Evolutionary conservation across 1,140 invertebrate genomes (phyloP), one percentile per base, ranked within the genome.

Genomic region (Euwallacea similis): DNA sequence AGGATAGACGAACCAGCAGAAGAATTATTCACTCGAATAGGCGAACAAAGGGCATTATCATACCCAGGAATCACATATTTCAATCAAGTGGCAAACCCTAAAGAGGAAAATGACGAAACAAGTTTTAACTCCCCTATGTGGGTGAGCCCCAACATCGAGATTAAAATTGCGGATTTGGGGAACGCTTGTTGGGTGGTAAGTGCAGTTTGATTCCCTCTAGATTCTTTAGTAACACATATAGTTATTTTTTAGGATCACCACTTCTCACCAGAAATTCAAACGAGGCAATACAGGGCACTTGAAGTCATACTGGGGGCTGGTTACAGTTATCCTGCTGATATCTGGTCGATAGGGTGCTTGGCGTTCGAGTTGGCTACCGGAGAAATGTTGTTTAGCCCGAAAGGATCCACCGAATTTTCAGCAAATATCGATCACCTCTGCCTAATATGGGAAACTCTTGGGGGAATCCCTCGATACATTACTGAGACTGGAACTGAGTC

Each of bases 341-440:
- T 99, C 75, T 99, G 97, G 97, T 97, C 95, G 70, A 95, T 95
- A 33, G 97, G 96, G 43, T 99, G 97, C 81, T 96, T 98, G 92
- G 95, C 97, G 16, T 99, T 99, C 84, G 98, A 99, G 84, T 84
- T 99, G 75, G 97, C 97, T 7, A 99, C 97, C 15, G 98, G 97
- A 63, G 98, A 99, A 84, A 99, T 98, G 85, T 84, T 99, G 65
- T 99, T 99, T 84, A 97, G 99, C 83, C 97, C 98, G 44, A 96
- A 98, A 83, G 93, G 92, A 69, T 90, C 90, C 41, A 88, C 90
- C 69, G 88, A 88, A 44, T 92, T 92, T 78, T 91, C 90, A 72
- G 85, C 97, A 69, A 97, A 99, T 84, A 97, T 99, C 83, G 98
- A 99, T 84, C 98, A 99, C 81, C 86, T 99, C 71, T 97, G 97